These are phyloP conservation scores for Drosophila kanapiae DNA, from an alignment of 1,140 invertebrate genomes.

Conservation along the genomic window DNA sequence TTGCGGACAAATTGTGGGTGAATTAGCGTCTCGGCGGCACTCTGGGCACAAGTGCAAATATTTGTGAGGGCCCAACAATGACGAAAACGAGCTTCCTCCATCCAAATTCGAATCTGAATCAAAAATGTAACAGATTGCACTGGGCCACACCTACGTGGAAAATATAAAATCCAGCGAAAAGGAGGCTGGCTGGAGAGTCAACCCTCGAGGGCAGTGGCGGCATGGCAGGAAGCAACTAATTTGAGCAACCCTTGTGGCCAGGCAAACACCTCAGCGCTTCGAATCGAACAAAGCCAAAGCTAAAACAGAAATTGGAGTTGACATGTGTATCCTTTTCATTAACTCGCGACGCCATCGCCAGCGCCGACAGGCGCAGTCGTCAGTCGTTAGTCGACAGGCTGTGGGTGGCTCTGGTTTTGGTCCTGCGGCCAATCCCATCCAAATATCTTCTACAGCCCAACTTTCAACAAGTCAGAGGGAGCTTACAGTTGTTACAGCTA, in stretches of 20 bases:
- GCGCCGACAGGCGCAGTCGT: conserved; percentile 43
- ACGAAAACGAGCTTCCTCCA: conserved; percentile 49
- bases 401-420: conserved; percentile 21
- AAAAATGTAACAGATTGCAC: conserved; percentile 82
- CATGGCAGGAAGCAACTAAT: conserved; percentile 74
- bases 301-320: conserved; percentile 80
- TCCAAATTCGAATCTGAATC: conserved; percentile 27
- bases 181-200: conserved; percentile 40
- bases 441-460: conserved; percentile 16
- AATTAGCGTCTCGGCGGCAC: conserved; percentile 57
- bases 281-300: conserved; percentile 48
- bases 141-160: conserved; percentile 66
- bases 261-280: conserved; percentile 62
- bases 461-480: conserved; percentile 40
- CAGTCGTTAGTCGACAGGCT: conserved; percentile 29
- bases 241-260: conserved; percentile 77
- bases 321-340: conserved; percentile 85
- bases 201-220: conserved; percentile 46
- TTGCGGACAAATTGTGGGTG: conserved; percentile 71
- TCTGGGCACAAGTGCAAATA: conserved; percentile 73
- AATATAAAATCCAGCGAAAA: conserved; percentile 24
- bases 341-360: conserved; percentile 75
- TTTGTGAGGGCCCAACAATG: conserved; percentile 67
- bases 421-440: conserved; percentile 38
- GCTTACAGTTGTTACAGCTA: not conserved